Evolutionary conservation across 2,888 invertebrate genomes (phyloP), one percentile per base, ranked within the genome.

Genomic region (Heliconius sara): DNA sequence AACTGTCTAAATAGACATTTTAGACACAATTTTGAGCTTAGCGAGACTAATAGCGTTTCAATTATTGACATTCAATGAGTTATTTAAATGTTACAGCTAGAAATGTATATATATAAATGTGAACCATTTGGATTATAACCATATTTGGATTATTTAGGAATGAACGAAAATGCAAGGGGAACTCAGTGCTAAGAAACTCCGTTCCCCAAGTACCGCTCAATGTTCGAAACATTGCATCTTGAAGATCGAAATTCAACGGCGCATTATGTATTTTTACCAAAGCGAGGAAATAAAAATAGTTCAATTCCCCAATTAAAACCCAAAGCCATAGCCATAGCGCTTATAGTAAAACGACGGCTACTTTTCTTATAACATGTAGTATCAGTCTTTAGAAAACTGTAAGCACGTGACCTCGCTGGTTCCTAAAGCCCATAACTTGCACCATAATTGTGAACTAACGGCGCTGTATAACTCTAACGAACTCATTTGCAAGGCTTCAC

Each of bases 401-500:
- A 68, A 43, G 16, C 43, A 68, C 43, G 68, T 68, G 68, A 43
- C 68, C 68, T 68, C 68, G 12, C 39, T 16, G 68, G 2, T 13
- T 68, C 39, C 68, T 66, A 39, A 39, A 39, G 34, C 34, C 34
- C 34, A 66, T 66, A 66, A 66, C 66, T 68, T 68, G n/a, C n/a
- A n/a, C 74, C 65, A 65, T 75, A 75, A 75, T 75, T 63, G 65
- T 43, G 74, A 75, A 65, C 63, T 75, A 75, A 75, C 75, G 39
- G 27, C 75, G 65, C 27, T 63, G 25, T 60, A 77, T 71, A 71
- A 72, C 63, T 75, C 65, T 66, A 75, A 75, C 75, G 65, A 75
- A 75, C 75, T 83, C 83, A 83, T 85, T 85, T 82, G 67, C 77
- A 10, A 27, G 82, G 81, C 80, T 84, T 84, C 76, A 75, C 79